Conservation (phyloP, 2,113 vertebrate species). For the Copsychus sechellarum region DNA sequence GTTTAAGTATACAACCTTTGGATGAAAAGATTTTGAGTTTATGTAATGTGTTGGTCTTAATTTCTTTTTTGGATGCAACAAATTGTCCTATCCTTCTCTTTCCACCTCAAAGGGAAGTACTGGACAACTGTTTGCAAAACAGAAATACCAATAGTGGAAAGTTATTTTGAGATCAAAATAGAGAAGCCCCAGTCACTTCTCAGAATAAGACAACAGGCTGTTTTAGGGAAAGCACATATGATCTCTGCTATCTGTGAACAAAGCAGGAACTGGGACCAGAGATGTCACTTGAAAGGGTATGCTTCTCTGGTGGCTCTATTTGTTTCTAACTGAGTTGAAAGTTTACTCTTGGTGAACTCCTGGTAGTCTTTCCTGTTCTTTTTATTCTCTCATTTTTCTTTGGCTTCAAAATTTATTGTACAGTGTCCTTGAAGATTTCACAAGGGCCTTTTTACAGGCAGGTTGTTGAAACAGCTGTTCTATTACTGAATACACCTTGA, state of each 20-base stretch:
- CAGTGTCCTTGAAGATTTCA: not conserved
- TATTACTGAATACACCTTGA: rapidly evolving
- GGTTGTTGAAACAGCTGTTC: not conserved
- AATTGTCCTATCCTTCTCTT: not conserved
- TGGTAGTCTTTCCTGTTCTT: not conserved
- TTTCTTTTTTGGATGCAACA: not conserved
- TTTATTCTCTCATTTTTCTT: not conserved
- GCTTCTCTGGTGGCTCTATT: not conserved
- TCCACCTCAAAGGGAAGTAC: not conserved
- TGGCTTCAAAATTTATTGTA: not conserved
- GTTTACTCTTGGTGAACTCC: not conserved
- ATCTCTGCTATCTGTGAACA: not conserved
- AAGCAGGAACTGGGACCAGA: not conserved
- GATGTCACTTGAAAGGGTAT: not conserved
- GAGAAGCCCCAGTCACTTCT: not conserved
- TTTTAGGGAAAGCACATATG: not conserved
- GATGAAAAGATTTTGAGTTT: not conserved
- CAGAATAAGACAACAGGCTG: not conserved
- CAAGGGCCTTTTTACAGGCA: not conserved
- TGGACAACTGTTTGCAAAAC: not conserved
- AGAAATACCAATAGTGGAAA: not conserved
- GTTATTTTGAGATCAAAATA: not conserved
- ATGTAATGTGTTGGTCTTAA: not conserved
- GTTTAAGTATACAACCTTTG: not conserved
- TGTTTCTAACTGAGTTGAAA: not conserved